These are phyloP conservation scores for Sarcophilus harrisii DNA, from an alignment of 2,797 vertebrate genomes.

Conservation along the genomic window DNA sequence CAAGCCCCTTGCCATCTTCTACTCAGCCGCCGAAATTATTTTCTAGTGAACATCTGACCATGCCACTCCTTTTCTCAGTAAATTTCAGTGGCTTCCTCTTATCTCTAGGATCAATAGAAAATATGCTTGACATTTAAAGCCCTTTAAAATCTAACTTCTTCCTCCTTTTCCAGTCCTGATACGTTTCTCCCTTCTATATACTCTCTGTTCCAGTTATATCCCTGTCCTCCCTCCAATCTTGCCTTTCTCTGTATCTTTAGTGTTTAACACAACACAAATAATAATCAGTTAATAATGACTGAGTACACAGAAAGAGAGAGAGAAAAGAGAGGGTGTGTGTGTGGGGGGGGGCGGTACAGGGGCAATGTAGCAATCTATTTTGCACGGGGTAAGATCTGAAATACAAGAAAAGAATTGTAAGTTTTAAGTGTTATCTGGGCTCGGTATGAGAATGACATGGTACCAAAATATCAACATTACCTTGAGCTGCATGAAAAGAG, in stretches of 20 bases:
- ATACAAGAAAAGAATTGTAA: neutral
- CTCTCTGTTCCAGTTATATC: neutral
- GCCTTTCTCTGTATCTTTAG: neutral
- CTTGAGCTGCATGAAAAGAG: neutral
- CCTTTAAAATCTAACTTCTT: neutral
- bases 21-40: neutral
- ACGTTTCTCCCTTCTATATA: neutral
- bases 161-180: neutral
- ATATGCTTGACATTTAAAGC: neutral
- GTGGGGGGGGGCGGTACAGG: accelerated
- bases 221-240: neutral
- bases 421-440: neutral
- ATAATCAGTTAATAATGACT: neutral
- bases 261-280: neutral
- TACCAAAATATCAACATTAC: neutral
- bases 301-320: too few species aligned
- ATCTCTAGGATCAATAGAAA: neutral
- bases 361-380: neutral
- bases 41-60: neutral
- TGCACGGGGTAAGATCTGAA: neutral
- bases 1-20: neutral
- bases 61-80: neutral
- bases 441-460: neutral
- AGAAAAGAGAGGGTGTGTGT: neutral
- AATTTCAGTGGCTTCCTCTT: neutral